phyloP scores from a whole-genome alignment of 2,888 invertebrate species.

The Drosophila robusta region DNA sequence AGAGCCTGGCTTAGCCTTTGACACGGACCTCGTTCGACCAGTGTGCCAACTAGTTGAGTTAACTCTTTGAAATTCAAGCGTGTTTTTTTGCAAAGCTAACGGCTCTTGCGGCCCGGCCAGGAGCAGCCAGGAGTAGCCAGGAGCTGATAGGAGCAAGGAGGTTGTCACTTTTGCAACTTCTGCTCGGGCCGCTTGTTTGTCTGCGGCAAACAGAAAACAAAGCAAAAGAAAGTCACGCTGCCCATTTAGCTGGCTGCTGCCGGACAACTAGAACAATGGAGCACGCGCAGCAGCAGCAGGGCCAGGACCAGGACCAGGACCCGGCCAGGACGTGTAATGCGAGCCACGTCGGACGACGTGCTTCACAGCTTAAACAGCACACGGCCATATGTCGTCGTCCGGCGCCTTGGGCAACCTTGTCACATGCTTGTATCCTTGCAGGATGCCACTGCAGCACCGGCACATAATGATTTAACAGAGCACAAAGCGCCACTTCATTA shows the following conservation, averaged over 20 bases:
- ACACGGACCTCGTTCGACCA: neutral
- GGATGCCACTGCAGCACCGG: neutral
- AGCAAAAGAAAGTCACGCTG: conserved; percentile 11
- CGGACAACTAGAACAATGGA: conserved; percentile 35
- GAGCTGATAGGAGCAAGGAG: too few relatives aligned
- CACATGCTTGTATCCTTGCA: conserved; percentile 7
- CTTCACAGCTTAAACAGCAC: conserved; percentile 71
- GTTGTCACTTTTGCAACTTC: conserved; percentile 26
- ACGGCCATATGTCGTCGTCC: conserved; percentile 34
- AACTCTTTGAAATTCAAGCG: conserved; percentile 19
- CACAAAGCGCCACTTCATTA: conserved; percentile 63
- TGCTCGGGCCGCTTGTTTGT: conserved; percentile 38
- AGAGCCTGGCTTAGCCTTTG: conserved; percentile 2
- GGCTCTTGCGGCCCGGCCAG: too few relatives aligned
- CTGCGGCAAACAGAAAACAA: conserved; percentile 13
- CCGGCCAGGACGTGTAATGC: conserved; percentile 47
- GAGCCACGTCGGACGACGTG: conserved; percentile 70
- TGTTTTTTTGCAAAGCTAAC: neutral
- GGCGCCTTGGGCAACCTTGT: neutral
- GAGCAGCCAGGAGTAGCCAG: too few relatives aligned
- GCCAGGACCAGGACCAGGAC: conserved; percentile 16
- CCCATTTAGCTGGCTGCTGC: conserved; percentile 26
- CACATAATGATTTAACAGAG: conserved; percentile 43
- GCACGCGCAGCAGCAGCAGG: conserved; percentile 35
- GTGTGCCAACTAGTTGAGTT: conserved; percentile 8